Evolutionary conservation across 35 echinoderm and acorn worm species (phyloP).

Genomic region (Ophiothrix spiculata): DNA sequence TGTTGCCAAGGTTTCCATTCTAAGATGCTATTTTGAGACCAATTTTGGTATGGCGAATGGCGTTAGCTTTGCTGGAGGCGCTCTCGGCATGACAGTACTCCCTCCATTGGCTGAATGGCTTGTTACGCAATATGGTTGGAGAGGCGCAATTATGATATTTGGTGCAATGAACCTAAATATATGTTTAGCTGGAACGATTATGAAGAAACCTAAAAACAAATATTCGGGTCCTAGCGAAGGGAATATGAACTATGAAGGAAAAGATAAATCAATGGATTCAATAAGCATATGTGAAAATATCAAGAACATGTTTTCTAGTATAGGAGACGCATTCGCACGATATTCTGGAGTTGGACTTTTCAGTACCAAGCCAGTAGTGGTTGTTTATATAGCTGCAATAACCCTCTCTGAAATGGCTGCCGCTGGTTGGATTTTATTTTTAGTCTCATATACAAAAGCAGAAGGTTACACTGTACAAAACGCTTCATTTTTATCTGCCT

Average conservation of each 20-base stretch:
- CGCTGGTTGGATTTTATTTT: background rate
- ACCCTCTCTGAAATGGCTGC: background rate
- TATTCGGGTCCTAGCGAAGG: background rate
- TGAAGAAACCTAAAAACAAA: background rate
- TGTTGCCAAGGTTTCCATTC: background rate
- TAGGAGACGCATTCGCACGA: too few species aligned
- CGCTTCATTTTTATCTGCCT: background rate
- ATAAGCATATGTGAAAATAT: background rate
- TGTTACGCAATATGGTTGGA: background rate
- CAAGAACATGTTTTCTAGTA: too few species aligned
- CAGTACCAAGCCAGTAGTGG: background rate
- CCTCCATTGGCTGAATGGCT: slow-evolving; percentile 1
- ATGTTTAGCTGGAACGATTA: background rate
- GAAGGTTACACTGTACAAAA: background rate
- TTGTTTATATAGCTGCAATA: background rate
- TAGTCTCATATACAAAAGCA: background rate
- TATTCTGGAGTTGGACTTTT: background rate
- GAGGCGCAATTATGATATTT: background rate
- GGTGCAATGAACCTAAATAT: background rate
- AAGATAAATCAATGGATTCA: background rate
- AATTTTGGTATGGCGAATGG: background rate
- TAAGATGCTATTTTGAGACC: background rate
- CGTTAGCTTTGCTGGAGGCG: background rate
- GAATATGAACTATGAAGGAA: background rate
- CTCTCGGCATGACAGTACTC: background rate